Percentiles rank a stretch among this genome's conserved stretches.
Conservation (phyloP, 2,888 invertebrate species). For the Drosophila nigritarsus region DNA sequence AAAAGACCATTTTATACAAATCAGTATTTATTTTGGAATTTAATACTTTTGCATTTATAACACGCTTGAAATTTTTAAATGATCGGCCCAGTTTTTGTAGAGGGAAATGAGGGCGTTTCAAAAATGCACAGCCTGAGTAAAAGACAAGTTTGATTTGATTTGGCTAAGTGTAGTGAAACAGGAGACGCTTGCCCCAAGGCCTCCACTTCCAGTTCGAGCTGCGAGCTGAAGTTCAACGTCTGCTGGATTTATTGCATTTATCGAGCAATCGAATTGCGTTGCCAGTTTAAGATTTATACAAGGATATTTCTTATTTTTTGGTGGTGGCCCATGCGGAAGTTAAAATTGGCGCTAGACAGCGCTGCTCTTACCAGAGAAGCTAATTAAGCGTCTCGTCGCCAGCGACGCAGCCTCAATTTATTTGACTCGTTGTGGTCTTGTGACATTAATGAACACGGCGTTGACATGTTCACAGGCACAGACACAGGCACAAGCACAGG, state of each 20-base stretch:
- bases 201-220: constrained; percentile 7
- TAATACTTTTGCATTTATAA: neutral
- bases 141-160: neutral
- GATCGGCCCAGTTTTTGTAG: neutral
- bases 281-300: constrained; percentile 69
- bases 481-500: neutral
- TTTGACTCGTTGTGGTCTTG: constrained; percentile 66
- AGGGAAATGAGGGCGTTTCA: neutral
- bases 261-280: constrained; percentile 76
- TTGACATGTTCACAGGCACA: constrained; percentile 70
- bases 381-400: constrained; percentile 68
- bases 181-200: constrained; percentile 28
- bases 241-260: constrained; percentile 73
- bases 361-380: constrained; percentile 15
- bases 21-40: neutral
- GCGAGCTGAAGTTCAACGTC: constrained; percentile 44
- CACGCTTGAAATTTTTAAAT: neutral
- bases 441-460: constrained; percentile 78
- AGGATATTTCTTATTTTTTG: constrained; percentile 37
- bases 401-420: constrained; percentile 63
- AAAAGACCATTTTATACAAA: neutral
- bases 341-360: constrained; percentile 17
- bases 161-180: constrained; percentile 15
- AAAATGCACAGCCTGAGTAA: neutral
- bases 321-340: constrained; percentile 64